Base-by-base conservation (phyloP, 2,113 vertebrate species). In the Channa maculata region DNA sequence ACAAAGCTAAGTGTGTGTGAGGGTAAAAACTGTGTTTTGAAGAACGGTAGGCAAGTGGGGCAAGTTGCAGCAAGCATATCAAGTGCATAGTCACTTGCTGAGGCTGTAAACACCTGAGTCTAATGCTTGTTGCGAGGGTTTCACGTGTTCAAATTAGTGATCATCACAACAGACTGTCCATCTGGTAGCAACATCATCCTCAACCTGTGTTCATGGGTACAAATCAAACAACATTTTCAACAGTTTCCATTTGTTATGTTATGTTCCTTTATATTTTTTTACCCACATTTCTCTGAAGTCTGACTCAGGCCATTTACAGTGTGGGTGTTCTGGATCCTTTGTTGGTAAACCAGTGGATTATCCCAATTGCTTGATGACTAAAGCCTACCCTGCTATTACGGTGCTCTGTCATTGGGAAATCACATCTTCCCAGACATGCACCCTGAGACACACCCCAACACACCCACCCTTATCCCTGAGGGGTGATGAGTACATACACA, bases 261-360 rank as follows among this genome's bases (percentile, higher is more conserved):
- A 24, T 24, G 24, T 10, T 13, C 57, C 38, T 53, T 33, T 43
- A 24, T 43, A 61, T 71, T 57, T 52, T 50, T 77, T 66, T 39
- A 46, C 51, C 54, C 39, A 3, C 15, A 65, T 24, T 68, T 38
- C 12, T 63, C 50, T 49, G 67, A 74, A 82, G 77, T 51, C 54
- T 86, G 79, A 82, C 69, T 81, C 86, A 79, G 71, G 74, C 65
- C 33, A 39, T 79, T 81, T 55, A 50, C 74, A 65, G 78, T 78
- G 84, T 89, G 85, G 89, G 90, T 90, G 88, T 92, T 86, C 88
- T 82, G 33, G 51, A 65, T 84, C 71, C 88, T 88, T 86, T 89
- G 86, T 77, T 88, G 86, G 79, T 90, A 87, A 92, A 91, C 86
- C 89, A 62, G 79, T 66, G 68, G 84, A 92, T 90, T 86, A 92